Conservation (phyloP, 2,113 vertebrate species). For the Coptodon bakossiorum region DNA sequence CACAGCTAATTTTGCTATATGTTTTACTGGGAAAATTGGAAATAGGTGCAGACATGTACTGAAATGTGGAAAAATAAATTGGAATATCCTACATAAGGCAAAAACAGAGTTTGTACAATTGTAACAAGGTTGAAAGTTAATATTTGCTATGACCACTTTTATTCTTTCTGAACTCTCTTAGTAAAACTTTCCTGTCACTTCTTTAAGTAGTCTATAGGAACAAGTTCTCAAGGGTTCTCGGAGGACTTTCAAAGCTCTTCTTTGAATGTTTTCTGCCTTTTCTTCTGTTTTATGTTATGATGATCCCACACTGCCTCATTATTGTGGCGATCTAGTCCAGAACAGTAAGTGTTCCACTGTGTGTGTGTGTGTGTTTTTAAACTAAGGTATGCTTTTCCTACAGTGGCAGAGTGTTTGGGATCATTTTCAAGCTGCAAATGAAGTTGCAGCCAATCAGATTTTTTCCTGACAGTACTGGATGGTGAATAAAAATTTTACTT, state of each 20-base stretch:
- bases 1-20: background rate
- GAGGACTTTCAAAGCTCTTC: background rate
- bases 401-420: too few relatives aligned
- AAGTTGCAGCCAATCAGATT: too few relatives aligned
- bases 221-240: background rate
- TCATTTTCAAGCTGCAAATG: too few relatives aligned
- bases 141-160: background rate
- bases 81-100: background rate
- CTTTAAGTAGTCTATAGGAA: background rate
- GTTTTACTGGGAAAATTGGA: background rate
- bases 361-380: too few relatives aligned
- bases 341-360: too few relatives aligned
- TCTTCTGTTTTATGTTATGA: too few relatives aligned
- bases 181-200: background rate
- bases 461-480: too few relatives aligned
- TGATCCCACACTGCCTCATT: too few relatives aligned
- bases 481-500: too few relatives aligned
- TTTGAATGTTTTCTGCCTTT: too few relatives aligned
- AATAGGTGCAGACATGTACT: background rate
- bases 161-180: background rate
- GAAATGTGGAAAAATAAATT: background rate
- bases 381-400: too few relatives aligned
- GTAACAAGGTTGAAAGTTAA: background rate
- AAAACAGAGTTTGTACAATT: background rate
- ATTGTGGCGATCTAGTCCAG: too few relatives aligned